Conservation (phyloP, 2,888 invertebrate genomes). For the Saturnia japonica region DNA sequence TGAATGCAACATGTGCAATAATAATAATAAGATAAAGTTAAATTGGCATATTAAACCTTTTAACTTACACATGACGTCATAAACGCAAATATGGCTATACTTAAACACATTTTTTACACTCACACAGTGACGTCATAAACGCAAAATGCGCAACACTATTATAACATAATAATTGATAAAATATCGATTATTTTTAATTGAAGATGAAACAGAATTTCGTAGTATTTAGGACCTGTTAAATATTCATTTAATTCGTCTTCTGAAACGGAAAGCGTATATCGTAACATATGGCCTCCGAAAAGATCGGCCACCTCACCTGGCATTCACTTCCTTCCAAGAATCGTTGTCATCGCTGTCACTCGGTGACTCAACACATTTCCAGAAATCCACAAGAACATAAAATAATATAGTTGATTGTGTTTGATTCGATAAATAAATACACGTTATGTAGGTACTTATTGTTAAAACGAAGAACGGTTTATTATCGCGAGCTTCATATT, state of each 20-base stretch:
- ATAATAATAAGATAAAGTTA: too few relatives aligned
- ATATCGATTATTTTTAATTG: too few relatives aligned
- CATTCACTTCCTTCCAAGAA: constrained; percentile 23
- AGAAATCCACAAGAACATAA: constrained; percentile 9
- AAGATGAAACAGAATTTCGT: not conserved
- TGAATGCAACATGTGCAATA: too few relatives aligned
- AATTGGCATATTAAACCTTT: too few relatives aligned
- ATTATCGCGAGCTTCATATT: not conserved
- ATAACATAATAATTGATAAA: too few relatives aligned
- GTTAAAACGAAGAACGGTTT: not conserved
- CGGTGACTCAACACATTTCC: constrained; percentile 21
- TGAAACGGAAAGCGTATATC: not conserved
- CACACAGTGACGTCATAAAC: too few relatives aligned
- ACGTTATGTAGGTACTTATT: not conserved
- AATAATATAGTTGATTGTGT: not conserved
- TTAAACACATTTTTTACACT: too few relatives aligned
- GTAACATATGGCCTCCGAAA: constrained; percentile 8
- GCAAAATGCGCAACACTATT: too few relatives aligned
- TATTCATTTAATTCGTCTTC: not conserved
- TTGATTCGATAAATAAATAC: not conserved
- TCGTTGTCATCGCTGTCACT: constrained; percentile 15
- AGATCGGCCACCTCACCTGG: constrained; percentile 13
- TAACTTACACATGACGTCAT: too few relatives aligned
- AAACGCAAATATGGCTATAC: not conserved
- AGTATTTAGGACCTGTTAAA: not conserved